A percentile compares a stretch with the other conserved stretches of the same genome.
phyloP scores from a whole-genome alignment of 2,888 invertebrate genomes.

The Helobdella robusta region DNA sequence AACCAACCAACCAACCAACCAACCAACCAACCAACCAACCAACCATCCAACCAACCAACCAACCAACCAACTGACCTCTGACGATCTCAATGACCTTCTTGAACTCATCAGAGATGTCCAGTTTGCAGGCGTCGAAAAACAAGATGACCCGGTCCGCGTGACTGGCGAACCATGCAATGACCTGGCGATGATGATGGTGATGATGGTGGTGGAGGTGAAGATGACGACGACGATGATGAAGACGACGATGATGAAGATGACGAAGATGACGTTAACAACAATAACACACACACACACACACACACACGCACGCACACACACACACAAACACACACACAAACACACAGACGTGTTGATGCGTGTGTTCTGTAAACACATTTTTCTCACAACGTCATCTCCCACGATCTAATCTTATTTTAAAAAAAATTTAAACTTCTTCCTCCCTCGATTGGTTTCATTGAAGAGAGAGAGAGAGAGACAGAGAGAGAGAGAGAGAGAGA shows the following conservation, averaged over 20 bases:
- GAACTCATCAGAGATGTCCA: constrained; percentile 21
- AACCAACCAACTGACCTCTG: constrained; percentile 13
- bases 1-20: neutral
- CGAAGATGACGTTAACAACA: neutral
- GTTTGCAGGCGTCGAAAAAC: constrained; percentile 21
- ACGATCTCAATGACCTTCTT: constrained; percentile 25
- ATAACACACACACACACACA: no score
- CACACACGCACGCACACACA: no score
- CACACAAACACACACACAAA: no score
- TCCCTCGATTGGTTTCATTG: no score
- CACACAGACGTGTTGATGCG: no score
- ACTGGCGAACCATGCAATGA: constrained; percentile 20
- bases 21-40: neutral
- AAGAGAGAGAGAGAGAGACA: no score
- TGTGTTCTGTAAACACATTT: no score
- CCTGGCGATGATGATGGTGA: constrained; percentile 13
- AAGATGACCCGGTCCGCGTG: constrained; percentile 22
- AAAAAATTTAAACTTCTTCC: no score
- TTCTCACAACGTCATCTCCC: no score
- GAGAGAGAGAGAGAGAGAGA: no score
- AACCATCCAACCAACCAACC: neutral
- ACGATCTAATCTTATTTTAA: no score
- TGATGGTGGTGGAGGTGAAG: neutral
- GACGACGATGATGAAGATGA: neutral
- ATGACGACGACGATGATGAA: neutral